These are phyloP conservation scores for Aphelinus atriplicis DNA, from an alignment of 1,140 invertebrate genomes.

Conservation along the genomic window DNA sequence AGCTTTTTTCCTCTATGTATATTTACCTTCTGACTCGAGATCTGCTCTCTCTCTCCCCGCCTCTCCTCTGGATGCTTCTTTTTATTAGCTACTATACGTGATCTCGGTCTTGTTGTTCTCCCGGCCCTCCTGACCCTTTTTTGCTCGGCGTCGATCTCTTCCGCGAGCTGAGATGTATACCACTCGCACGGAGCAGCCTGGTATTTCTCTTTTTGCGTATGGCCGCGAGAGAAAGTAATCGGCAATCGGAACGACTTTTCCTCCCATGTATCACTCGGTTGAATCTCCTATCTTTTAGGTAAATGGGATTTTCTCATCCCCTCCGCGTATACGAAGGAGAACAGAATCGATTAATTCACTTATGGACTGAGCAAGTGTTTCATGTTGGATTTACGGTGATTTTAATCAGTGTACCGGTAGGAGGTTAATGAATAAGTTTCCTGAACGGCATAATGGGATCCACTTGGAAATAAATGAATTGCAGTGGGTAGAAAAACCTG, in stretches of 20 bases:
- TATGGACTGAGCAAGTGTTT: background rate
- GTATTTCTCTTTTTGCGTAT: background rate
- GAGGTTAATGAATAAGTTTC: too few relatives aligned
- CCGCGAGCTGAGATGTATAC: background rate
- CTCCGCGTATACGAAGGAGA: background rate
- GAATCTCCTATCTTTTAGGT: slow-evolving; percentile 4
- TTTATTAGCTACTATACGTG: slow-evolving; percentile 19
- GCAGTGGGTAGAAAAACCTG: too few relatives aligned
- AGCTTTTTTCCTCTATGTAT: too few relatives aligned
- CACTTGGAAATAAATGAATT: too few relatives aligned
- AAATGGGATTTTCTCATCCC: slow-evolving; percentile 7
- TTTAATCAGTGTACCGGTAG: slow-evolving; percentile 12
- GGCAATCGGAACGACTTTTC: background rate
- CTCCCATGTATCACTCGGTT: background rate
- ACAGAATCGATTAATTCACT: slow-evolving; percentile 26
- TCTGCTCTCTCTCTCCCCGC: slow-evolving; percentile 10
- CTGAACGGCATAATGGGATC: too few relatives aligned
- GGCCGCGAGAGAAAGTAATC: slow-evolving; percentile 16
- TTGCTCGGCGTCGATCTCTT: background rate
- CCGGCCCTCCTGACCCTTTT: background rate
- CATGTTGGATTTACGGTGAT: background rate
- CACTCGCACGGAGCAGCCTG: too few relatives aligned
- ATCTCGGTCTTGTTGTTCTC: background rate
- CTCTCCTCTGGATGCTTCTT: background rate
- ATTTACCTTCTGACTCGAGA: too few relatives aligned